Evolutionary conservation across 2,888 invertebrate species (phyloP).

Genomic region (Bellardia bayeri): DNA sequence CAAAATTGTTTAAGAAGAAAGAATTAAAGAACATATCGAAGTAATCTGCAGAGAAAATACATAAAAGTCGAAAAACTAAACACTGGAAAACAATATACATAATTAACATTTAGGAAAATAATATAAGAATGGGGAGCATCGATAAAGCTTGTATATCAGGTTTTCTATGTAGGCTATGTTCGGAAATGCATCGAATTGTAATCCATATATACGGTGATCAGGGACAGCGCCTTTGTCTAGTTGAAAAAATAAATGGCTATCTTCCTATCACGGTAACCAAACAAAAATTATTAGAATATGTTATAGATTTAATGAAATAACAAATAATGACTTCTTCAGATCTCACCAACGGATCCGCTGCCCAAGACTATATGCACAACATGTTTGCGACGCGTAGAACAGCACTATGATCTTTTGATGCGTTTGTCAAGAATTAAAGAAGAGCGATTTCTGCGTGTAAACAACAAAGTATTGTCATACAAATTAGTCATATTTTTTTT

Average conservation of each 20-base stretch:
- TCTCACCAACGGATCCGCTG: conserved; percentile 87
- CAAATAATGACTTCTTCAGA: conserved; percentile 84
- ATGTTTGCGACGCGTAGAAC: conserved; percentile 87
- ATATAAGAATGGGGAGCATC: conserved; percentile 90
- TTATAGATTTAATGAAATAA: conserved; percentile 14
- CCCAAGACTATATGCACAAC: conserved; percentile 89
- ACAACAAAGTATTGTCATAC: conserved; percentile 68
- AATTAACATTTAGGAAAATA: background rate
- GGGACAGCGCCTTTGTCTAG: conserved; percentile 89
- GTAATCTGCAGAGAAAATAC: background rate
- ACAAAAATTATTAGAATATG: conserved; percentile 13
- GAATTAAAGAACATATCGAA: conserved; percentile 1
- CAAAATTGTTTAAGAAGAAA: background rate
- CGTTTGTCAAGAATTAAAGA: conserved; percentile 80
- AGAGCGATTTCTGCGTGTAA: conserved; percentile 76
- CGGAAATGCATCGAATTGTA: conserved; percentile 92
- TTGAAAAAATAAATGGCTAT: conserved; percentile 92
- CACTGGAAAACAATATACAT: background rate
- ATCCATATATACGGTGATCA: conserved; percentile 93
- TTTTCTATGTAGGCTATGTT: conserved; percentile 93
- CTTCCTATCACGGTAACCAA: conserved; percentile 91
- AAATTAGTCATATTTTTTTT: background rate
- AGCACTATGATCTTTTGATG: conserved; percentile 84
- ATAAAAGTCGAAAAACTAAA: background rate
- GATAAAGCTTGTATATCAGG: conserved; percentile 92